These are phyloP conservation scores for Pectinophora gossypiella DNA, from an alignment of 1,140 invertebrate species.

Conservation along the genomic window DNA sequence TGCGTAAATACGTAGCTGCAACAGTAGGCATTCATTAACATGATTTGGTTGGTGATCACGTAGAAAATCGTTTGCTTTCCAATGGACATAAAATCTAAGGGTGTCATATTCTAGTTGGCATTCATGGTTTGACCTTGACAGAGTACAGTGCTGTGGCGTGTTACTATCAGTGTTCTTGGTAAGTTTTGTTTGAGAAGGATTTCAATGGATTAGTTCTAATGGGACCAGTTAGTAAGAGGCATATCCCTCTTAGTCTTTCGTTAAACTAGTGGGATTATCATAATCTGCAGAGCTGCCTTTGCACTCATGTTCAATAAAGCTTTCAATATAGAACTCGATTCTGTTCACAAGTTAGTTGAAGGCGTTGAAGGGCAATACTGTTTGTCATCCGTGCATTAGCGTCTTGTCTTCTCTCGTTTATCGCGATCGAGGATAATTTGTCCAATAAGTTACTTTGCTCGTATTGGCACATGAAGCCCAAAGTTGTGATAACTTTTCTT, in stretches of 20 bases:
- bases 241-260: background rate
- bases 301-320: too few species aligned
- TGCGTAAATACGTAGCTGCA: constrained; percentile 20
- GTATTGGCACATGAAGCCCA: too few species aligned
- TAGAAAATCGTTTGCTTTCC: constrained; percentile 45
- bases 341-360: too few species aligned
- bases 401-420: too few species aligned
- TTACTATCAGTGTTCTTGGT: constrained; percentile 5
- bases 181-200: constrained; percentile 7
- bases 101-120: constrained; percentile 26
- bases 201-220: background rate
- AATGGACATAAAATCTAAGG: constrained; percentile 36
- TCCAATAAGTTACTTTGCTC: too few species aligned
- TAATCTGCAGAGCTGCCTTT: too few species aligned
- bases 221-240: background rate
- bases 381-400: too few species aligned
- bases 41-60: constrained; percentile 40
- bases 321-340: too few species aligned
- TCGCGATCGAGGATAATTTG: too few species aligned
- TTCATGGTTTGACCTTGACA: constrained; percentile 30
- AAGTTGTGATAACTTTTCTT: too few species aligned
- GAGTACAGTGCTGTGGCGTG: constrained; percentile 9
- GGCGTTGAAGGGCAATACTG: too few species aligned
- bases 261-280: background rate
- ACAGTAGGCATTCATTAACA: constrained; percentile 39